Conservation (phyloP, 2,113 vertebrate species). For the Saccopteryx bilineata region DNA sequence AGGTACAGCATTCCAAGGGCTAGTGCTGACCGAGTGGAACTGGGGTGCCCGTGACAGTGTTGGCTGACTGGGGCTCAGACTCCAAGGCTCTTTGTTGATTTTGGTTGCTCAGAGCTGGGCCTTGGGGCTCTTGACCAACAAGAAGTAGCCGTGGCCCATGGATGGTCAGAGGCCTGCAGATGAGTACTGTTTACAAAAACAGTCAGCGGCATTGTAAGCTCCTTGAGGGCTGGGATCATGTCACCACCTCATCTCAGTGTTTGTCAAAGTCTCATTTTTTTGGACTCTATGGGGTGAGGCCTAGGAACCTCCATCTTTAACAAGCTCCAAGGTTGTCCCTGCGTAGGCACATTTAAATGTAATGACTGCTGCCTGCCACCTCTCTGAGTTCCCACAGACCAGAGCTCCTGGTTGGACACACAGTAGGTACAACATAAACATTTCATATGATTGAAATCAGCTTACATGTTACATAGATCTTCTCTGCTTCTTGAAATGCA, state of each 20-base stretch:
- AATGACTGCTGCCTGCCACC: fast-evolving
- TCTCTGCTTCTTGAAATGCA: background rate
- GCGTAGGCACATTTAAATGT: background rate
- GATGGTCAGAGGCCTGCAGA: background rate
- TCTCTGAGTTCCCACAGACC: background rate
- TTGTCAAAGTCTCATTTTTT: background rate
- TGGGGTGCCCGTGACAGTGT: fast-evolving
- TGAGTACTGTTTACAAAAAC: background rate
- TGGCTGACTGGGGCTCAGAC: background rate
- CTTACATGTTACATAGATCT: background rate
- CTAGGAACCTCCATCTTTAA: background rate
- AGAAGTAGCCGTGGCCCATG: background rate
- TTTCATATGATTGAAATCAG: background rate
- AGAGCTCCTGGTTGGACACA: background rate
- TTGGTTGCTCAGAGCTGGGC: background rate
- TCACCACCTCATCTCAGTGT: background rate
- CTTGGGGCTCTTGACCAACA: background rate
- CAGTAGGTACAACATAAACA: background rate
- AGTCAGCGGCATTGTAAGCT: background rate
- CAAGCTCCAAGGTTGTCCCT: background rate
- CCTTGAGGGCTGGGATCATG: background rate
- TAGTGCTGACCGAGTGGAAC: background rate
- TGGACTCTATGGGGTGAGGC: background rate
- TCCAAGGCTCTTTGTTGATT: background rate
- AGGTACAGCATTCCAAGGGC: background rate